Evolutionary conservation across 2,113 vertebrate species (phyloP), one percentile per base, ranked within the genome.

Genomic region (Heptranchias perlo): DNA sequence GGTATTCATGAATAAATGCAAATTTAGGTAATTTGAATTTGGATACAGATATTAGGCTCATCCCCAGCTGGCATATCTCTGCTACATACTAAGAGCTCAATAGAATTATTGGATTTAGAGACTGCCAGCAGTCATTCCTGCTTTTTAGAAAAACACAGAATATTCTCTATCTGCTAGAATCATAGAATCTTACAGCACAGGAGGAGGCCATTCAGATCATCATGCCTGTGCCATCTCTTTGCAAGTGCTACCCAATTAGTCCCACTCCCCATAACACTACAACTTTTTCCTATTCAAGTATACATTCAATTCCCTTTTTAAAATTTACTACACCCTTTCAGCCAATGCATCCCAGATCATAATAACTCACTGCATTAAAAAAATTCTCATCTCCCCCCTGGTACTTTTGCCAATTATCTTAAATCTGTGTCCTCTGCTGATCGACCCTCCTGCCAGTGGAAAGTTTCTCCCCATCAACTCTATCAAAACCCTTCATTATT

Each of bases 1-100:
- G 47, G 73, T 95, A 95, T 95, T 95, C 94, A 95, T 95, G 94
- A 95, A 49, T 52, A 67, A 95, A 95, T 95, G 94, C 65, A 95
- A 95, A 95, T 93, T n/a, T 62, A 93, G 58, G 54, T 49, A 67
- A 69, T 69, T 95, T 95, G 65, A 69, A 47, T 93, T 93, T 93
- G 89, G 89, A 93, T 64, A 93, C 89, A 93, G 89, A 93, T 95
- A 95, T 73, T 95, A 69, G 64, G 94, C 94, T 69, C 44, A 95
- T 44, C 10, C 25, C 94, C 94, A 95, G 94, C 94, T 95, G 94
- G 64, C 65, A 49, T 14, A 31, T 44, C 13, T 69, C 39, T 94
- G 39, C 47, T 95, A 95, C 39, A 49, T 95, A 95, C 65, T 49
- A 13, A 67, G 47, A 47, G 44, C 64, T 52, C 39, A 35, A 35